phyloP scores from a whole-genome alignment of 2,888 invertebrate species.

The Loripinus fragilis region DNA sequence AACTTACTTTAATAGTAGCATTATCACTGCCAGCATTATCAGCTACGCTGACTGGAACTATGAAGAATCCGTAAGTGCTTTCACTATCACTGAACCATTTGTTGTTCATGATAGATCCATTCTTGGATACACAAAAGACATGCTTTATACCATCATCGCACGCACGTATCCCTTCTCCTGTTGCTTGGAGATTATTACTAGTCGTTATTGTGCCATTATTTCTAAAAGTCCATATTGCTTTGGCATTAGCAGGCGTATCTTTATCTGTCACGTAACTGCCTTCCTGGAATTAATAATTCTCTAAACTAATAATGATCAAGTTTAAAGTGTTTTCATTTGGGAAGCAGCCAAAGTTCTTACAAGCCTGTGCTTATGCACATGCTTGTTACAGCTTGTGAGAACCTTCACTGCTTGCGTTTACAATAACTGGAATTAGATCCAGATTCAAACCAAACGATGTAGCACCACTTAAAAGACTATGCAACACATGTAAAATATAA shows the following conservation, averaged over 20 bases:
- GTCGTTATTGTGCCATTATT: constrained; percentile 36
- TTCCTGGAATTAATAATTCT: constrained; percentile 40
- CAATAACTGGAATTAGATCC: too few relatives aligned
- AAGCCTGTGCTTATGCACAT: too few relatives aligned
- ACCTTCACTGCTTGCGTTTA: too few relatives aligned
- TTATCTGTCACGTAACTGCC: constrained; percentile 36
- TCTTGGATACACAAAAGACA: constrained; percentile 44
- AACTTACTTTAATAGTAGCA: constrained; percentile 41
- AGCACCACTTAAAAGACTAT: too few relatives aligned
- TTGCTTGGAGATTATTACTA: constrained; percentile 2
- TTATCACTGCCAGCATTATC: constrained; percentile 42
- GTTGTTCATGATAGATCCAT: constrained; percentile 50
- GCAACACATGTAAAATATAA: too few relatives aligned
- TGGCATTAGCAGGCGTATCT: constrained; percentile 33
- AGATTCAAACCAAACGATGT: too few relatives aligned
- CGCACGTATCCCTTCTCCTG: not conserved
- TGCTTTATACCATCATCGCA: constrained; percentile 21
- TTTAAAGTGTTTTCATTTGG: too few relatives aligned
- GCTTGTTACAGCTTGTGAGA: too few relatives aligned
- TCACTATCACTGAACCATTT: constrained; percentile 48
- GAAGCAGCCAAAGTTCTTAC: too few relatives aligned
- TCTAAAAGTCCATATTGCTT: constrained; percentile 38
- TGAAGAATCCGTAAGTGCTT: constrained; percentile 43
- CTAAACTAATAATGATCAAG: too few relatives aligned
- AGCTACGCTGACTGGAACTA: constrained; percentile 42